Evolutionary conservation across 2,888 invertebrate species (phyloP).

Genomic region (Phrixothrix hirtus): DNA sequence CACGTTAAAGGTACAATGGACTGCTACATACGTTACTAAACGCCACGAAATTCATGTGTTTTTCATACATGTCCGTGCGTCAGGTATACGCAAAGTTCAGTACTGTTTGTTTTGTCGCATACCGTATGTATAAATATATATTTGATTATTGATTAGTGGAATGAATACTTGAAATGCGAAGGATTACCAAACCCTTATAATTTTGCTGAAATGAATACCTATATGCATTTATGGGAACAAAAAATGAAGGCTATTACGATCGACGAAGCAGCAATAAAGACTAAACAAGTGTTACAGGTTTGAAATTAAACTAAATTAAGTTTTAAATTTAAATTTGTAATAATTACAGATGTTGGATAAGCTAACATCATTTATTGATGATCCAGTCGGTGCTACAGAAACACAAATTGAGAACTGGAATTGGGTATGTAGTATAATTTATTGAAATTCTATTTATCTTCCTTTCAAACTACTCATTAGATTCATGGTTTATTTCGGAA

Average conservation of each 20-base stretch:
- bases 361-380: constrained; percentile 46
- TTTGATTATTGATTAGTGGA: constrained; percentile 60
- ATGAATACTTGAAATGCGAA: constrained; percentile 59
- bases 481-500: constrained; percentile 46
- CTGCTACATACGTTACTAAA: too few relatives aligned
- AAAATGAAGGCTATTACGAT: constrained; percentile 53
- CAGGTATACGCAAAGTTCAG: background rate
- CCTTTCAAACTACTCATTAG: too few relatives aligned
- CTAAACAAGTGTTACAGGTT: constrained; percentile 55
- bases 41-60: too few relatives aligned
- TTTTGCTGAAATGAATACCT: constrained; percentile 59
- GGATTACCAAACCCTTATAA: constrained; percentile 60
- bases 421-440: constrained; percentile 31
- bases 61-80: too few relatives aligned
- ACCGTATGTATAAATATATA: constrained; percentile 19
- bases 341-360: constrained; percentile 43
- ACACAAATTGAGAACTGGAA: constrained; percentile 42
- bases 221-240: constrained; percentile 59
- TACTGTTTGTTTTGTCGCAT: background rate
- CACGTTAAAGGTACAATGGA: too few relatives aligned
- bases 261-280: constrained; percentile 52
- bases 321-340: constrained; percentile 9
- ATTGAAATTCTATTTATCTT: too few relatives aligned
- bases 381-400: constrained; percentile 37
- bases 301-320: constrained; percentile 1